phyloP scores from a whole-genome alignment of 2,888 invertebrate genomes.

The Rutpela maculata region DNA sequence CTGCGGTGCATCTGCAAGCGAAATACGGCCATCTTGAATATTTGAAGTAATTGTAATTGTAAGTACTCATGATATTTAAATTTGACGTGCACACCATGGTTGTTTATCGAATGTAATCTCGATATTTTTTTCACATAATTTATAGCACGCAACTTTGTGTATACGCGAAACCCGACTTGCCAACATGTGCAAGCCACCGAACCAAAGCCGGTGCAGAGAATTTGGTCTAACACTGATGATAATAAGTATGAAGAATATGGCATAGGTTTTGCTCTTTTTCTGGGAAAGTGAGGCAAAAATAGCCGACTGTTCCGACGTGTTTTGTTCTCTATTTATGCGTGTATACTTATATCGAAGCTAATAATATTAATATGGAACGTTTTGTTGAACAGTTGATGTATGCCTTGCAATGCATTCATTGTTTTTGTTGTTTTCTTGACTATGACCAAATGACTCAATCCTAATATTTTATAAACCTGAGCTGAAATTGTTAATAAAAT shows the following conservation, averaged over 20 bases:
- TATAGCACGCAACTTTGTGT: constrained; percentile 63
- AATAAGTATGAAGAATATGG: neutral
- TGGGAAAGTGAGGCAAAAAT: no score
- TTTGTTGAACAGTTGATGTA: no score
- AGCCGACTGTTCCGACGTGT: no score
- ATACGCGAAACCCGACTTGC: neutral
- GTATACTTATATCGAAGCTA: no score
- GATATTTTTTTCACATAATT: constrained; percentile 65
- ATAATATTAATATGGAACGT: no score
- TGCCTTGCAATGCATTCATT: no score
- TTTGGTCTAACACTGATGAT: neutral
- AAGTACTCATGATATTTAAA: constrained; percentile 66
- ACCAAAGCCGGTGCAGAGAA: constrained; percentile 1
- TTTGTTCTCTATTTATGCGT: no score
- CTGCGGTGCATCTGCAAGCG: constrained; percentile 51
- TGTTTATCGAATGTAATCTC: constrained; percentile 68
- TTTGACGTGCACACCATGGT: constrained; percentile 64
- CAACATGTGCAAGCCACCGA: neutral
- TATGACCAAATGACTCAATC: no score
- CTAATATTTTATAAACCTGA: no score
- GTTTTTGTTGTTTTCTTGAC: no score
- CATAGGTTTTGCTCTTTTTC: no score
- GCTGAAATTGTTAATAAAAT: no score
- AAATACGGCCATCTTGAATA: constrained; percentile 67
- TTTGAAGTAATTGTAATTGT: constrained; percentile 67